Evolutionary conservation across 1,140 invertebrate genomes (phyloP).

Genomic region (Lysiphlebus fabarum): DNA sequence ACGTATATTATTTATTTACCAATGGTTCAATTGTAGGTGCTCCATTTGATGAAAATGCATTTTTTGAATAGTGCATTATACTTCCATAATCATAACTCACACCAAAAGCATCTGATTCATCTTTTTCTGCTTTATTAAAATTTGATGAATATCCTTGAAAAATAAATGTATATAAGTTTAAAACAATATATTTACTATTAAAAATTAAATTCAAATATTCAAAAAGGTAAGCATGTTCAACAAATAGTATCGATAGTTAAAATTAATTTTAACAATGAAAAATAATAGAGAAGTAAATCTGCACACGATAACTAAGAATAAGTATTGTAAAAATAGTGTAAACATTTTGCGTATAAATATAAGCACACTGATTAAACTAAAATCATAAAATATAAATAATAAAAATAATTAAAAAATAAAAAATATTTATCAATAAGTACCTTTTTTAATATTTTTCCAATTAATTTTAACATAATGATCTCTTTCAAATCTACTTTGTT

Average conservation of each 20-base stretch:
- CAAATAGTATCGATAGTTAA: neutral
- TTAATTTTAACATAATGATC: conserved; percentile 71
- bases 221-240: neutral
- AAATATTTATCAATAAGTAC: conserved; percentile 39
- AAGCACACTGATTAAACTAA: conserved; percentile 8
- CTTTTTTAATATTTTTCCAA: conserved; percentile 70
- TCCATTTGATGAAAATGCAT: conserved; percentile 73
- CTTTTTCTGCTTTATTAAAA: conserved; percentile 64
- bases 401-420: neutral
- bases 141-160: conserved; percentile 61
- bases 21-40: conserved; percentile 67
- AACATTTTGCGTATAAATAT: neutral
- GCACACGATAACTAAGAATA: too few species aligned
- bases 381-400: neutral
- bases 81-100: conserved; percentile 76
- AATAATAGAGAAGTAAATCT: too few species aligned
- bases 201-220: neutral
- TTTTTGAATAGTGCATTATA: conserved; percentile 80
- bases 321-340: too few species aligned
- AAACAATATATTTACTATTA: neutral
- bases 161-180: too few species aligned
- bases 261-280: neutral
- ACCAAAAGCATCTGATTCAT: conserved; percentile 60
- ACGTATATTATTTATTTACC: conserved; percentile 49
- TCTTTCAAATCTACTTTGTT: conserved; percentile 78